phyloP scores from a whole-genome alignment of 2,888 invertebrate genomes.

The Aporophyla nigra region DNA sequence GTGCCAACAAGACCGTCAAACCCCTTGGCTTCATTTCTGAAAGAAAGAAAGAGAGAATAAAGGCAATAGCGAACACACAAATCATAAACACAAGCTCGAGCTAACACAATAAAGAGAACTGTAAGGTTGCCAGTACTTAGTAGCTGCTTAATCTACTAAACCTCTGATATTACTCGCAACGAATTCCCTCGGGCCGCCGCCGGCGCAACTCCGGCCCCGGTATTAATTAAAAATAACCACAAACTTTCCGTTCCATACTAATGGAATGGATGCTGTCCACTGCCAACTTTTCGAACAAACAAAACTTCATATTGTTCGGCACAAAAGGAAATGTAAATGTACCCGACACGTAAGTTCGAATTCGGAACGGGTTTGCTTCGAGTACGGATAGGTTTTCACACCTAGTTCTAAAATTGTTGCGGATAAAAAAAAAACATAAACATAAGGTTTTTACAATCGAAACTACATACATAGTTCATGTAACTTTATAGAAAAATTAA shows the following conservation, averaged over 20 bases:
- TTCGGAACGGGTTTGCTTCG: slow-evolving; percentile 36
- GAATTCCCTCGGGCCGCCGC: slow-evolving; percentile 63
- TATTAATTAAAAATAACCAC: slow-evolving; percentile 76
- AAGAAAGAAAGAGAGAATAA: slow-evolving; percentile 30
- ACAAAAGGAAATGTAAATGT: slow-evolving; percentile 72
- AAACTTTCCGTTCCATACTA: slow-evolving; percentile 72
- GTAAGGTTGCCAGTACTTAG: slow-evolving; percentile 62
- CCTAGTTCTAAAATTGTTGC: slow-evolving; percentile 7
- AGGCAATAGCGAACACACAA: slow-evolving; percentile 32
- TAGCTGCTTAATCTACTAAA: slow-evolving; percentile 63
- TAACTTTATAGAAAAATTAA: not conserved
- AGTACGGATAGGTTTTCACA: slow-evolving; percentile 31
- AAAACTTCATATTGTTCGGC: slow-evolving; percentile 69
- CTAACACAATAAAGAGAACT: slow-evolving; percentile 57
- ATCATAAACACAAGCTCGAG: slow-evolving; percentile 52
- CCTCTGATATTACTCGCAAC: slow-evolving; percentile 64
- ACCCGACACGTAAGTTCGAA: slow-evolving; percentile 55
- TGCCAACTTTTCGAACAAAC: slow-evolving; percentile 74
- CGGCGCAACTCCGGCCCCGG: slow-evolving; percentile 62
- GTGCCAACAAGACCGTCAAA: slow-evolving; percentile 52
- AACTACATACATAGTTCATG: not conserved
- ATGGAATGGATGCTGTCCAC: slow-evolving; percentile 71
- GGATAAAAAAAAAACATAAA: slow-evolving; percentile 2
- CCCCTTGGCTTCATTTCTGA: slow-evolving; percentile 35
- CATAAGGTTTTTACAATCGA: not conserved